Evolutionary conservation across 2,113 vertebrate species (phyloP), one percentile per base, ranked within the genome.

Genomic region (Formicarius rufipectus): DNA sequence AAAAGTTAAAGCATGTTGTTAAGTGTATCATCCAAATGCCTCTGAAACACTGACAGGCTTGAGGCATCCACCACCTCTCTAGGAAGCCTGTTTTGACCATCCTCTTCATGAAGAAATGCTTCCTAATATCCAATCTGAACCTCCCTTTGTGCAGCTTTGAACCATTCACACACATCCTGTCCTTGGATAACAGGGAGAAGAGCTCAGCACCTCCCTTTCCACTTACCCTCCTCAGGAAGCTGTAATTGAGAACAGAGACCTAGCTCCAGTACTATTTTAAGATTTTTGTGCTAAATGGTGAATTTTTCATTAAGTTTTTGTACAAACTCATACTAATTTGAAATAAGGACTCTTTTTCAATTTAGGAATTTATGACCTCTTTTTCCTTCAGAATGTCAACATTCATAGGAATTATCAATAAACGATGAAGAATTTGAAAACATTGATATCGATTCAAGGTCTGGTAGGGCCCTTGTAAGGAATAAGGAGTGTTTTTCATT

Each of bases 111-210:
- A 75, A 67, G n/a, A 67, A 44, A 76, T 63, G 12, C 8, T 75
- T 86, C 31, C 39, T 76, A 4, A 22, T 17, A 3, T 13, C 37
- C 16, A 22, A 5, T 33, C 6, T 30, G 3, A 81, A 35, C 15
- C 10, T 52, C 1, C 9, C 10, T 19, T 42, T 6, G 1, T 0
- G 2, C 7, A 31, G 9, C 30, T 73, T 69, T 52, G 35, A 31
- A 66, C 15, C 14, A 10, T 60, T 69, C 15, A 33, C 30, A 73
- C 0, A 0, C 2, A 2, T 66, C 27, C 23, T 76, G 1, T 59
- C 18, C 4, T 35, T 47, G 33, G 13, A 25, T 33, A 6, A 4
- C 10, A 62, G 17, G 7, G 4, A 67, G 15, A 74, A 62, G 50
- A 74, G 37, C 5, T 69, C 66, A 87, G 24, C n/a, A 22, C 28